Evolutionary conservation across 30 jellyfish, hydroid and myxozoan genomes (phyloP).

Genomic region (Hydractinia echinata): DNA sequence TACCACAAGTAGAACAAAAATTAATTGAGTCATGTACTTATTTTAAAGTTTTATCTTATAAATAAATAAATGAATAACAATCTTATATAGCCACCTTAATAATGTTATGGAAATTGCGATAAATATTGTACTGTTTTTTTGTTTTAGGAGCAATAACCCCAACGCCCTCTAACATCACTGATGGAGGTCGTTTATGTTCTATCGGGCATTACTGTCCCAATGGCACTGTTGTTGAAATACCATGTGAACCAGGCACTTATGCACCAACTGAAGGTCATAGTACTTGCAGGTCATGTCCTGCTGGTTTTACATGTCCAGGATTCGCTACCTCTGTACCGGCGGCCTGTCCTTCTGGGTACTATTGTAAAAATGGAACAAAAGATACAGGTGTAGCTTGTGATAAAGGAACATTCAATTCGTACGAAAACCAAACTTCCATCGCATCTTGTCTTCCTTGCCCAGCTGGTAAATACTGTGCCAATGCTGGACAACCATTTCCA

Average conservation of each 20-base stretch:
- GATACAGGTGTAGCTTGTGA: slow-evolving; percentile 66
- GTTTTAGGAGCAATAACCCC: slow-evolving; percentile 80
- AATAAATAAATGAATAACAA: too few species aligned
- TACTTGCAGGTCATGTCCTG: slow-evolving; percentile 61
- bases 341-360: slow-evolving; percentile 84
- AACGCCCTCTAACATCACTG: slow-evolving; percentile 65
- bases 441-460: slow-evolving; percentile 73
- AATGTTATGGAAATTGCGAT: too few species aligned
- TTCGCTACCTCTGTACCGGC: slow-evolving; percentile 57
- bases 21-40: too few species aligned
- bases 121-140: not conserved
- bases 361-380: slow-evolving; percentile 68
- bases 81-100: too few species aligned
- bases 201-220: slow-evolving; percentile 81
- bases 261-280: slow-evolving; percentile 67
- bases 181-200: slow-evolving; percentile 85
- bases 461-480: slow-evolving; percentile 75
- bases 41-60: too few species aligned
- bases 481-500: slow-evolving; percentile 60
- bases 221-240: slow-evolving; percentile 60
- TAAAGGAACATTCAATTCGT: slow-evolving; percentile 76
- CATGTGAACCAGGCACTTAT: slow-evolving; percentile 70
- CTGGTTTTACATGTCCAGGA: slow-evolving; percentile 75
- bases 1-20: too few species aligned
- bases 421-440: slow-evolving; percentile 34